Evolutionary conservation across 2,888 invertebrate genomes (phyloP).

Genomic region (Allygus modestus): DNA sequence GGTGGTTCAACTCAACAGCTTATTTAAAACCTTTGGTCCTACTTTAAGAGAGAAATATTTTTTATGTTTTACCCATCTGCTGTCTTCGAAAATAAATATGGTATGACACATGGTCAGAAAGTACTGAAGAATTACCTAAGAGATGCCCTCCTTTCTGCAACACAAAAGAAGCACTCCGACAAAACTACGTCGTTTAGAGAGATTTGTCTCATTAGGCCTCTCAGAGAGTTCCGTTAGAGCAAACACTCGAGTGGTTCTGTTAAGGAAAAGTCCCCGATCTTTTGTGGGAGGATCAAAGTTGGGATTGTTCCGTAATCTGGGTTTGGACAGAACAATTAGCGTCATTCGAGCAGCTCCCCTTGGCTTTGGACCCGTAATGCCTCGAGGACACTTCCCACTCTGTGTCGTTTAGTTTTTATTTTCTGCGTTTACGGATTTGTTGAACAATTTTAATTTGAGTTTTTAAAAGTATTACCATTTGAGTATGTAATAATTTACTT

Average conservation of each 20-base stretch:
- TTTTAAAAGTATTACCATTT: too few relatives aligned
- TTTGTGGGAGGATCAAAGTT: slow-evolving; percentile 33
- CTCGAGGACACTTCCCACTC: background rate
- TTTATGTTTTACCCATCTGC: too few relatives aligned
- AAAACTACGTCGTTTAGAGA: slow-evolving; percentile 38
- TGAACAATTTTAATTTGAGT: background rate
- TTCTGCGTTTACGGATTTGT: background rate
- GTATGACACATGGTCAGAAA: background rate
- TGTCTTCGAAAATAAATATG: too few relatives aligned
- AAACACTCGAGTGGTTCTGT: background rate
- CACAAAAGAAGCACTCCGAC: slow-evolving; percentile 10
- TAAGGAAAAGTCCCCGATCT: slow-evolving; percentile 10
- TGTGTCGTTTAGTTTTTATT: background rate
- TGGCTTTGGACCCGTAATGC: background rate
- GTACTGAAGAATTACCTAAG: background rate
- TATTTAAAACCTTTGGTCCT: too few relatives aligned
- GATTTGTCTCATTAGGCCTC: slow-evolving; percentile 28
- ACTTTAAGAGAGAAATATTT: too few relatives aligned
- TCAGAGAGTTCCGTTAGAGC: background rate
- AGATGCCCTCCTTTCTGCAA: background rate
- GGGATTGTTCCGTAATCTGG: slow-evolving; percentile 35
- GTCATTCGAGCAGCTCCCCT: slow-evolving; percentile 12
- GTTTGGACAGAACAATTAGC: slow-evolving; percentile 45
- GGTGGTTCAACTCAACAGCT: too few relatives aligned
- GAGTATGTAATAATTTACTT: too few relatives aligned